Conservation (phyloP, 2,888 invertebrate species). For the Leucophenga montana region DNA sequence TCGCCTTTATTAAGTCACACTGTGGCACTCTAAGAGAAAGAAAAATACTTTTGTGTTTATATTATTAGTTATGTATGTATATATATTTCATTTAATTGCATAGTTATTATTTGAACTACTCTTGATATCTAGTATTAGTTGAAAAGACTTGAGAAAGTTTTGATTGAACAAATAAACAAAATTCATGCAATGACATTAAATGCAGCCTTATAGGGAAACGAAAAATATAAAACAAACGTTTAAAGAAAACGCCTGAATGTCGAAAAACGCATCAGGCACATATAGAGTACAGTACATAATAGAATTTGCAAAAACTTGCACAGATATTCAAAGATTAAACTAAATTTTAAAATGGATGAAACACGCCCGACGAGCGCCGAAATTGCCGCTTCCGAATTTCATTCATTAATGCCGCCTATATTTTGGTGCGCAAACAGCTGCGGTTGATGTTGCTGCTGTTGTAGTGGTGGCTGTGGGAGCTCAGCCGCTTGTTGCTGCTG, state of each 20-base stretch:
- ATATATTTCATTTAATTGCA: background rate
- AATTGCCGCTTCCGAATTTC: conserved; percentile 67
- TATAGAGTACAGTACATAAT: conserved; percentile 54
- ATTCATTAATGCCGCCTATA: conserved; percentile 60
- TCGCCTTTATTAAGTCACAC: too few relatives aligned
- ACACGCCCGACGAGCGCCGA: conserved; percentile 67
- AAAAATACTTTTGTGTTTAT: too few relatives aligned
- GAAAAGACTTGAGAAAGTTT: background rate
- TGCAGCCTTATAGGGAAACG: background rate
- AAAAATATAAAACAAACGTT: background rate
- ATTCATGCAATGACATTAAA: conserved; percentile 3
- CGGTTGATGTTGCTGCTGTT: conserved; percentile 31
- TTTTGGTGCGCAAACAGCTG: conserved; percentile 26
- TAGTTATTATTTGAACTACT: background rate
- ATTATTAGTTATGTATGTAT: background rate
- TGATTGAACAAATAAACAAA: too few relatives aligned
- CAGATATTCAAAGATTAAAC: conserved; percentile 57
- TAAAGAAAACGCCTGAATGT: background rate
- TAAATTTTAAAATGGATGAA: conserved; percentile 60
- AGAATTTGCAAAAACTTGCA: conserved; percentile 61
- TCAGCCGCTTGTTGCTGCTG: conserved; percentile 29
- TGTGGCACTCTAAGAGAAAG: too few relatives aligned
- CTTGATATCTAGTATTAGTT: background rate
- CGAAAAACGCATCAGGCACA: conserved; percentile 50
- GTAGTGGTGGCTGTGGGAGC: conserved; percentile 25